Base-by-base conservation (phyloP, 2,113 vertebrate species). In the Neolamprologus kungweensis region DNA sequence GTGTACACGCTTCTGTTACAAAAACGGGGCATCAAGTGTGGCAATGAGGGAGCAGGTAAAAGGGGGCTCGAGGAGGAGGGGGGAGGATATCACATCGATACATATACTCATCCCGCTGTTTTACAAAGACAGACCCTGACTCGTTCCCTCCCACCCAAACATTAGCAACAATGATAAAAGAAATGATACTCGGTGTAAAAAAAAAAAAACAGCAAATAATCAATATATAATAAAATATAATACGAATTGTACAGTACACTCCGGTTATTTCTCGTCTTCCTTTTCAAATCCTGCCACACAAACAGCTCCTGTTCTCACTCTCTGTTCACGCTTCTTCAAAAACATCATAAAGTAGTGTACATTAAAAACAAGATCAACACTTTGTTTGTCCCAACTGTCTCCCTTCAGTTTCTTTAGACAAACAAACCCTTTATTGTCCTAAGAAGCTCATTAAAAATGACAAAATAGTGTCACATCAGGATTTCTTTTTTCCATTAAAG, bases 161-260 rank as follows among this genome's bases (percentile, higher is more conserved):
- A 93, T 95, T 93, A 96, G 93, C 94, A 94, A 95, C 94, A 91
- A 95, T 89, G 86, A 96, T 91, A 91, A 95, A 95, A 93, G 84
- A 94, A 96, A 92, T 63, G 83, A 95, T 94, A 95, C 90, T 91
- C 92, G 89, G 92, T 93, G 89, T 94, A 95, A 95, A 95, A 55
- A 53, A 9, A 4, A 1, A 1, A 17, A 6, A 6, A 14, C 89
- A 92, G 92, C 92, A 92, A 92, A 94, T 92, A 87, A 94, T 95
- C 91, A 94, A 94, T 95, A 95, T 94, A 94, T 96, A 95, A 96
- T 96, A 96, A 96, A 96, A 96, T 96, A 96, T 95, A 96, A 96
- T 96, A 96, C 92, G 92, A 94, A 96, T 95, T 96, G 93, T 97
- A 97, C 96, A 96, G 94, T 96, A 96, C 94, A 94, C 95, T 93